Base-by-base conservation (phyloP, 2,797 vertebrate species). In the Sardinella longiceps region DNA sequence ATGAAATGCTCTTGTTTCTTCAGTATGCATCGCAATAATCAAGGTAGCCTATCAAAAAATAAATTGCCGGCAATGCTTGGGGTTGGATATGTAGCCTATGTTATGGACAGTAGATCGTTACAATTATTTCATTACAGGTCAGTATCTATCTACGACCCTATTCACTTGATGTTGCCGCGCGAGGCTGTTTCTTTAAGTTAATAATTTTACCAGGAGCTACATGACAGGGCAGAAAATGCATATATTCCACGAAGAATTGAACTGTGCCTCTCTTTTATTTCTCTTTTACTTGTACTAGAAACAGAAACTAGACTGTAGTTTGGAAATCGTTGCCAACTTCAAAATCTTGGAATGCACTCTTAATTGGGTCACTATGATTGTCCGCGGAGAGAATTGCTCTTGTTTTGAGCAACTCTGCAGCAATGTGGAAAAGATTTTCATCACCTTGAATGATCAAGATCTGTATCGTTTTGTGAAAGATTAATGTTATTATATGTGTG, bases 351-450 rank as follows among this genome's bases (percentile, higher is more conserved):
- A 85, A 82, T 37, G 63, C 45, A 1, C 11, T 60, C 37, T 70
- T 50, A 63, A 82, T 53, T 85, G 82, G 80, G 53, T 80, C 66
- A 85, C 12, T 51, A 46, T 80, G 30, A 70, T 70, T 70, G 63
- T 30, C 63, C 63, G 5, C 63, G 30, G 63, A 70, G 30, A 37
- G 63, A 70, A 70, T 37, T 70, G 63, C 37, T 37, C 12, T 70
- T 25, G 25, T 70, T 70, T 33, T 33, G 63, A 70, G 30, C 63
- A 37, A 33, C 63, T 70, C 63, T 70, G 11, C 12, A 5, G 28
- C 12, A 33, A 70, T 70, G 30, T 70, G 5, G 14, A 25, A 28
- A 9, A 3, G 28, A 70, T 70, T 30, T 37, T 14, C 3, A 2
- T 66, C 0, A 51, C 33, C 46, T 66, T 33, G 0, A 70, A 15